Conservation (phyloP, 2,113 vertebrate genomes). For the Nasalis larvatus region DNA sequence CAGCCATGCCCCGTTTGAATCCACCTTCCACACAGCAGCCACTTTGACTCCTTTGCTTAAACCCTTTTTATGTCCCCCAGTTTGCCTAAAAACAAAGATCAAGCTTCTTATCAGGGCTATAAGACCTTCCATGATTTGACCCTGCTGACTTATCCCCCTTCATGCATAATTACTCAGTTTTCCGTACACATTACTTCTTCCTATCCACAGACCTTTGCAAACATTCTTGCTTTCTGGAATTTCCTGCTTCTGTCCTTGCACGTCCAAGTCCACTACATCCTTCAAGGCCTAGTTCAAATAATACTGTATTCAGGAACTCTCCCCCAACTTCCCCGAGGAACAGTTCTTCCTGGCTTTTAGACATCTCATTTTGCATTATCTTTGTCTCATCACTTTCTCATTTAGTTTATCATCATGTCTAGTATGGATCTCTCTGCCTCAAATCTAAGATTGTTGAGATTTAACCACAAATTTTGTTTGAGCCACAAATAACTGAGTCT, state of each 20-base stretch:
- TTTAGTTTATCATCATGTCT: background rate
- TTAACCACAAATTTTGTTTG: background rate
- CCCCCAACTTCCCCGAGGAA: background rate
- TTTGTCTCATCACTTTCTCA: background rate
- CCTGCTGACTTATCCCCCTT: background rate
- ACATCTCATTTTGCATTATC: background rate
- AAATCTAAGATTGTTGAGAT: background rate
- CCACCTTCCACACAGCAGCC: background rate
- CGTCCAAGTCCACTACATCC: background rate
- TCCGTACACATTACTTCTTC: background rate
- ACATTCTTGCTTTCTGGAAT: background rate
- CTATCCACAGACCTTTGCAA: background rate
- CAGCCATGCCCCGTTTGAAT: background rate
- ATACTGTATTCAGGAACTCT: background rate
- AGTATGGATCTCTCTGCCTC: background rate
- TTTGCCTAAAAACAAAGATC: background rate
- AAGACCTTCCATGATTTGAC: background rate
- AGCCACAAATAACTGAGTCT: background rate
- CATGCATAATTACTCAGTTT: background rate
- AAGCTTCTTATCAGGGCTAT: background rate
- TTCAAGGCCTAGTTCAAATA: conserved; percentile 14
- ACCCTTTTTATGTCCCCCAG: background rate
- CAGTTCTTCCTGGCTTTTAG: background rate
- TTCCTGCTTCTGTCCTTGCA: background rate
- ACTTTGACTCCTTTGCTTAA: background rate